Conservation (phyloP, 2,113 vertebrate species). For the Pycnonotus jocosus region DNA sequence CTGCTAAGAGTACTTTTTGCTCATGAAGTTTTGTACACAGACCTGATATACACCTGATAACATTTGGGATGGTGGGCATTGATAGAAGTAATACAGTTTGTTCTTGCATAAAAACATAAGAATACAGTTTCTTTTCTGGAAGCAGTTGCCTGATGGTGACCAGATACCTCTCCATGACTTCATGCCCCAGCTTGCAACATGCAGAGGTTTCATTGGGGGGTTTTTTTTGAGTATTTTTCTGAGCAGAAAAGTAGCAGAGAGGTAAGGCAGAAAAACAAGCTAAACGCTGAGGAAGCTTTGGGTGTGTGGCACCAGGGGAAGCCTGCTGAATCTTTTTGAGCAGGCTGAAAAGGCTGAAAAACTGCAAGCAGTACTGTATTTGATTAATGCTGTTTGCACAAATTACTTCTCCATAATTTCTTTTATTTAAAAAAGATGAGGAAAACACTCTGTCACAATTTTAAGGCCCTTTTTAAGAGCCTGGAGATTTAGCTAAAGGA, state of each 20-base stretch:
- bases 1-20: neutral
- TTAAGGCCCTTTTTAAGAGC: neutral
- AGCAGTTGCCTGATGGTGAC: neutral
- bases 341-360: neutral
- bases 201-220: neutral
- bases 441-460: neutral
- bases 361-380: neutral
- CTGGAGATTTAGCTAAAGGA: neutral
- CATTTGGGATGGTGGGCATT: fast-evolving
- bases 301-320: neutral
- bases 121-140: neutral
- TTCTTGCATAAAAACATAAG: neutral
- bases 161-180: neutral
- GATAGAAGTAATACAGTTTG: neutral
- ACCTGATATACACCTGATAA: neutral
- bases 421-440: neutral
- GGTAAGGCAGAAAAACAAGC: neutral
- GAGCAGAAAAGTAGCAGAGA: neutral
- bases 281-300: neutral
- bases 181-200: neutral
- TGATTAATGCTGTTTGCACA: neutral
- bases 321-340: neutral
- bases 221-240: neutral
- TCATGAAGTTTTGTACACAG: neutral
- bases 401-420: neutral